Evolutionary conservation across 2,797 vertebrate species (phyloP), one percentile per base, ranked within the genome.

Genomic region (Smutsia gigantea): DNA sequence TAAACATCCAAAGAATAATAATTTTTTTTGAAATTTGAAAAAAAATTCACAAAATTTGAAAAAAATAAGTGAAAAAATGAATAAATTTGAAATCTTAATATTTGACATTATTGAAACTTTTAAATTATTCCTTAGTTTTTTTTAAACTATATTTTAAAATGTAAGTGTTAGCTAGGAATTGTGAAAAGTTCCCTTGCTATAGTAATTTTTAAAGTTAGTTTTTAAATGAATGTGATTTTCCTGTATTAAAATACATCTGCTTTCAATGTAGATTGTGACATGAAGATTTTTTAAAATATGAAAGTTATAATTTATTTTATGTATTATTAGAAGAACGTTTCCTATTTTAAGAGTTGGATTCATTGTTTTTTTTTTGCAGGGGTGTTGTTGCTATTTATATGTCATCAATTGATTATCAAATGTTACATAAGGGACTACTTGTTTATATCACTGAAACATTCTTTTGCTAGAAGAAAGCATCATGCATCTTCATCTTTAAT

Each of bases 401-500:
- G 68, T 89, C 37, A 10, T 90, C 17, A 93, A 27, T 37, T 84
- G 21, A 63, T 97, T 92, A 92, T 95, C 96, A 53, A 83, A 91
- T 66, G 63, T 63, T 86, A 31, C 87, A 68, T 93, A 95, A 95
- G 39, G 91, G 85, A 89, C 94, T 97, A 27, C 61, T 53, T 93
- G 84, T 93, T 87, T 82, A 87, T 86, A 64, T 71, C 94, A 66
- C 7, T 66, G 72, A 97, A 95, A 37, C 55, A 88, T 79, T 97
- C 79, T 96, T 97, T 96, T 96, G 85, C 94, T 83, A 93, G 37
- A 93, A 93, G 78, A 96, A 96, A 88, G 11, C 34, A 77, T 94
- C 90, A 85, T 93, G 46, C 68, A 31, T 97, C 97, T 93, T 87
- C 94, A 90, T 87, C 94, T 96, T 61, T 90, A 97, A 97, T 93